Conservation (phyloP, 1,140 invertebrate species). For the Vanessa atalanta region DNA sequence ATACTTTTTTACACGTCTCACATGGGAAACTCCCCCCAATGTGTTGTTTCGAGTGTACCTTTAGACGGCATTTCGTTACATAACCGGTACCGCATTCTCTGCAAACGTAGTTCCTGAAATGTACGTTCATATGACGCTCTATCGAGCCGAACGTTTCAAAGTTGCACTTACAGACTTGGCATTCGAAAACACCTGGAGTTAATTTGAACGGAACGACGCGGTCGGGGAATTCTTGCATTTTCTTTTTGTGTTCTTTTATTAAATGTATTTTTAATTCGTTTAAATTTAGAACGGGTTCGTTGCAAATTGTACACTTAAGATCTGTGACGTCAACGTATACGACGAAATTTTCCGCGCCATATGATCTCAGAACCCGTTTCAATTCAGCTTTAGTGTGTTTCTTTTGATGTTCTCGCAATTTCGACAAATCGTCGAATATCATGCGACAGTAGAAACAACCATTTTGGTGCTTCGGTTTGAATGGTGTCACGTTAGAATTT, state of each 20-base stretch:
- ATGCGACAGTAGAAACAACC: constrained; percentile 67
- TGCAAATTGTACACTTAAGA: constrained; percentile 54
- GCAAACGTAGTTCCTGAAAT: constrained; percentile 70
- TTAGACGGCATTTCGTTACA: constrained; percentile 64
- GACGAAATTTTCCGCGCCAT: constrained; percentile 58
- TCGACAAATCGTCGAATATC: constrained; percentile 51
- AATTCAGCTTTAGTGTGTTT: constrained; percentile 45
- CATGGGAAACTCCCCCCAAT: constrained; percentile 55
- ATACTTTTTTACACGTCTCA: constrained; percentile 60
- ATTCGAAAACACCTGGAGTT: constrained; percentile 45
- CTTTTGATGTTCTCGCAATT: constrained; percentile 50
- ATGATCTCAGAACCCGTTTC: constrained; percentile 44
- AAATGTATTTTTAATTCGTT: constrained; percentile 62
- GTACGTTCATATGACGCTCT: constrained; percentile 71
- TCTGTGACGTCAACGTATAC: constrained; percentile 64
- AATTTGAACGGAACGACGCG: constrained; percentile 66
- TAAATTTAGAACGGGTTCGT: constrained; percentile 46
- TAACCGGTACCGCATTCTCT: constrained; percentile 68
- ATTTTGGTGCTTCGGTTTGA: constrained; percentile 54
- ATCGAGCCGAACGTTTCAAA: constrained; percentile 70
- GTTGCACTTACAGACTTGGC: constrained; percentile 61
- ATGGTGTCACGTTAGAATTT: constrained; percentile 60
- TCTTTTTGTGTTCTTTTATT: constrained; percentile 56
- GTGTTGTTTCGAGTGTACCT: constrained; percentile 63
- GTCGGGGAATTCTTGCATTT: constrained; percentile 55